A percentile compares a stretch with the other conserved stretches of the same genome.
Conservation (phyloP, 2,113 vertebrate species). For the Kobus ellipsiprymnus region DNA sequence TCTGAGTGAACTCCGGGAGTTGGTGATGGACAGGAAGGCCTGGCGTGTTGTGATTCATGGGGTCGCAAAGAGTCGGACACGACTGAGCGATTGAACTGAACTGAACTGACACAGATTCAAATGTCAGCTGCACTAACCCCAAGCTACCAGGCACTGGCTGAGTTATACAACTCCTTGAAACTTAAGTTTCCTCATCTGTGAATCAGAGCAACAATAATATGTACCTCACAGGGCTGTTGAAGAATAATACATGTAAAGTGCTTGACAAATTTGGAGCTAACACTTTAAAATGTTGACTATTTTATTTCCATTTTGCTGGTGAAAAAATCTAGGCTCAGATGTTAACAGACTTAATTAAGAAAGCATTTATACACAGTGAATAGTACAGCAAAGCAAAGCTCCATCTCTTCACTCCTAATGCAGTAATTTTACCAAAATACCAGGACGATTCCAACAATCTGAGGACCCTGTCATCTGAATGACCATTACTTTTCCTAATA, state of each 20-base stretch:
- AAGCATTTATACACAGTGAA: neutral
- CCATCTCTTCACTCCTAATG: neutral
- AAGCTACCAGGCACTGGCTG: neutral
- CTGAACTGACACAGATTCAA: neutral
- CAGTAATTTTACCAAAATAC: neutral
- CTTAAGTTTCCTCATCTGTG: neutral
- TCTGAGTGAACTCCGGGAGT: too few relatives aligned
- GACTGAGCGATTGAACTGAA: too few relatives aligned
- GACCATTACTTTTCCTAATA: conserved; percentile 1
- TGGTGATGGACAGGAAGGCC: too few relatives aligned
- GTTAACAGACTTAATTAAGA: neutral
- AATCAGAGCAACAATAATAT: neutral
- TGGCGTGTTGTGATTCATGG: too few relatives aligned
- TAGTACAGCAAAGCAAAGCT: neutral
- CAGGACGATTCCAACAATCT: neutral
- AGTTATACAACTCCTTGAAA: neutral
- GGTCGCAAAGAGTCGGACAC: too few relatives aligned
- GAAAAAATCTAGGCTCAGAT: neutral
- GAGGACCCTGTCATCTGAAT: neutral
- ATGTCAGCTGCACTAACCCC: neutral
- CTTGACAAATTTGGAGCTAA: neutral
- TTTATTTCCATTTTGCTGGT: neutral
- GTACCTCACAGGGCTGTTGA: neutral
- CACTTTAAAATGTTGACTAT: neutral
- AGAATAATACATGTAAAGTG: neutral